A percentile compares a stretch with the other conserved stretches of the same genome.
Conservation (phyloP, 2,888 invertebrate genomes). For the Heliconius ethilla region DNA sequence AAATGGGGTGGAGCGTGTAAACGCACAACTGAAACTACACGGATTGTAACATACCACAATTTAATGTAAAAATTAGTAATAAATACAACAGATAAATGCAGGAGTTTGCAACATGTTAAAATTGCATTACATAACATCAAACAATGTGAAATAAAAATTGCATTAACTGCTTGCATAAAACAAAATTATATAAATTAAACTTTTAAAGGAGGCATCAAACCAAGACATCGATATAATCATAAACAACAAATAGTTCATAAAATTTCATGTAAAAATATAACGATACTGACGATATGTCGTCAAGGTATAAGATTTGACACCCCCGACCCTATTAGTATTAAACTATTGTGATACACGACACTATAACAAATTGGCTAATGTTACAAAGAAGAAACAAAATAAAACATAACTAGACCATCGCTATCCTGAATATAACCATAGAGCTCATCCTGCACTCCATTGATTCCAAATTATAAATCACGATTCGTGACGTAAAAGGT, state of each 20-base stretch:
- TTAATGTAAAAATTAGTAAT: constrained; percentile 88
- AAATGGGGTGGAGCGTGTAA: constrained; percentile 67
- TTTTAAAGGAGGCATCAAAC: constrained; percentile 82
- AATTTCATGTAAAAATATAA: constrained; percentile 79
- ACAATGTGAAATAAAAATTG: constrained; percentile 82
- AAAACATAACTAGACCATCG: constrained; percentile 81
- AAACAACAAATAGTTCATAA: constrained; percentile 80
- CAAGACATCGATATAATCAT: constrained; percentile 77
- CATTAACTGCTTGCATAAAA: constrained; percentile 82
- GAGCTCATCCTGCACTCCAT: constrained; percentile 80
- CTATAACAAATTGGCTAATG: constrained; percentile 82
- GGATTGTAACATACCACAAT: constrained; percentile 86
- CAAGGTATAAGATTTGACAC: constrained; percentile 80
- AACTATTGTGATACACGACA: constrained; percentile 81
- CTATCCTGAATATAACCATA: constrained; percentile 78
- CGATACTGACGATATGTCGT: constrained; percentile 68
- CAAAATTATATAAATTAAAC: constrained; percentile 81
- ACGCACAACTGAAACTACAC: constrained; percentile 80
- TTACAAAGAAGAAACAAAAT: constrained; percentile 77
- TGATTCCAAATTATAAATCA: constrained; percentile 74
- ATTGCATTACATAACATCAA: constrained; percentile 83
- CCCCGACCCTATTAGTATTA: constrained; percentile 79
- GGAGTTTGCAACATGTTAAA: constrained; percentile 83
- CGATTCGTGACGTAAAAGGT: constrained; percentile 70
- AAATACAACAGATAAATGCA: constrained; percentile 86